Evolutionary conservation across 2,797 vertebrate species (phyloP), one percentile per base, ranked within the genome.

Genomic region (Cynodonichthys magdalenae): DNA sequence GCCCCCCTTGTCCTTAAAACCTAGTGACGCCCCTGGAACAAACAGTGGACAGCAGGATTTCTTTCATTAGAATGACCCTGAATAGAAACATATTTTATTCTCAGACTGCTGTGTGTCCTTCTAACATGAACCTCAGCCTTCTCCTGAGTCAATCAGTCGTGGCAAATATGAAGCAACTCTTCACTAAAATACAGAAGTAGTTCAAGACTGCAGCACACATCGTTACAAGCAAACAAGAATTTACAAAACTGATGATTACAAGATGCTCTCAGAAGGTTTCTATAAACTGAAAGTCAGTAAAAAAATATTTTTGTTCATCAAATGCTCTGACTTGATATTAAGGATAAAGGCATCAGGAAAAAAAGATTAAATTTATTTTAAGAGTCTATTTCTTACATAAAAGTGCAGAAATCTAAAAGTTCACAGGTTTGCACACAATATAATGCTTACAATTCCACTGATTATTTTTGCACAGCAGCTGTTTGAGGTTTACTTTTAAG

Each of bases 141-240:
- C 20, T 63, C 29, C 64, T 52, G 27, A 59, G 20, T 19, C 17
- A 64, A 57, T 59, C 41, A 56, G 39, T 50, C 12, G 29, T 14
- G 47, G 28, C 47, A 52, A 18, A 18, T 31, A 15, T 18, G 28
- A 15, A 39, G 17, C 15, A 41, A 42, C 0, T 8, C 24, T 55
- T 63, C 18, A 48, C 18, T 28, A 45, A n/a, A 41, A 14, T 6
- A 36, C 20, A 27, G 18, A 52, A 75, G 42, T 47, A 6, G 45
- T 9, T 9, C 36, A 36, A 14, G 3, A 52, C 17, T 44, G 55
- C 24, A 11, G 11, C 6, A 31, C 29, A 31, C 29, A 31, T 8
- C 29, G 5, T 11, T 11, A 36, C 34, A 36, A 36, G 4, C 5
- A 19, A 4, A 10, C 27, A 31, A 36, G 45, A 17, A 66, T 63